Conservation (phyloP, 2,797 vertebrate genomes). For the Esox lucius region DNA sequence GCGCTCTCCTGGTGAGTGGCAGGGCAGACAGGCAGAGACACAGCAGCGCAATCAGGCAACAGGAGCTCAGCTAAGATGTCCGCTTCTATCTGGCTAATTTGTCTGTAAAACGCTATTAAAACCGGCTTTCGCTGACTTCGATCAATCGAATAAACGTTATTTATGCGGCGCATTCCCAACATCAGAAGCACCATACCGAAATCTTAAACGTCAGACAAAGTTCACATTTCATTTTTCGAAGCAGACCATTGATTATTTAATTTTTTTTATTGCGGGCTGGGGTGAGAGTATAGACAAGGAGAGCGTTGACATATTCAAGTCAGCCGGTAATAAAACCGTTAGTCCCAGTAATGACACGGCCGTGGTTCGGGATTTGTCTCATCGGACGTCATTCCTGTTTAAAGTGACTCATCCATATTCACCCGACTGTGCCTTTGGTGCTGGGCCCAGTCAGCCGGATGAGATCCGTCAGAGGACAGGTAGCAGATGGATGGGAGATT, state of each 20-base stretch:
- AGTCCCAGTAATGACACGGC: no score
- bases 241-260: no score
- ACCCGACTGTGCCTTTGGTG: not conserved
- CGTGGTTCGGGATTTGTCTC: not conserved
- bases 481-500: not conserved
- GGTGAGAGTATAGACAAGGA: no score
- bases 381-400: not conserved
- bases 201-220: no score
- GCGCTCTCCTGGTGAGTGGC: not conserved
- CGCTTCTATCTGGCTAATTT: not conserved
- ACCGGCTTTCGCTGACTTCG: not conserved
- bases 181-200: no score
- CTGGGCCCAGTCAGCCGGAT: not conserved
- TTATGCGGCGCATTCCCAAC: not conserved
- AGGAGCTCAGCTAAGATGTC: not conserved
- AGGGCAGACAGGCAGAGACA: not conserved
- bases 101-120: not conserved
- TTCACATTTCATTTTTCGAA: no score
- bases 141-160: no score
- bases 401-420: not conserved
- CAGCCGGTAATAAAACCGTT: no score
- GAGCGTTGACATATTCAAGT: no score
- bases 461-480: not conserved
- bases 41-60: not conserved
- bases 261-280: no score